Percentiles rank a stretch among this genome's conserved stretches.
These are phyloP conservation scores for Tuta absoluta DNA, from an alignment of 2,888 invertebrate genomes.

Conservation along the genomic window DNA sequence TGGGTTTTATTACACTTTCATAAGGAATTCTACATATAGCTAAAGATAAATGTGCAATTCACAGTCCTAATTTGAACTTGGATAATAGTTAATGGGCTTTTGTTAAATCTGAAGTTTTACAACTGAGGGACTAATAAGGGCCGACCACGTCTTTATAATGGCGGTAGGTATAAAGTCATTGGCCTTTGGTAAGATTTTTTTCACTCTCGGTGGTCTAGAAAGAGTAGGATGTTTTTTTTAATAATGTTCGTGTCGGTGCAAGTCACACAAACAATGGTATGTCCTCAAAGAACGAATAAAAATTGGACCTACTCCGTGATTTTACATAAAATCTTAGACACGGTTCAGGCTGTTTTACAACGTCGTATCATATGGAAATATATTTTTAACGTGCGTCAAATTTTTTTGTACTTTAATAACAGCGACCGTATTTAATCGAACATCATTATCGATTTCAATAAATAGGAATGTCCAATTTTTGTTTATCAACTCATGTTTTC, in stretches of 20 bases:
- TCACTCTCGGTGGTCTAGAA: neutral
- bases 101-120: neutral
- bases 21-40: neutral
- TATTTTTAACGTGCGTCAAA: too few relatives aligned
- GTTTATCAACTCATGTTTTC: too few relatives aligned
- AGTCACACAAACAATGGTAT: too few relatives aligned
- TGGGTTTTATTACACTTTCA: neutral
- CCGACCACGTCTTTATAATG: neutral
- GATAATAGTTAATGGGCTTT: constrained; percentile 6
- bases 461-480: too few relatives aligned
- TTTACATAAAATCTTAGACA: too few relatives aligned
- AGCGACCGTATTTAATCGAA: too few relatives aligned
- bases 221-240: neutral
- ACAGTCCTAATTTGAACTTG: neutral
- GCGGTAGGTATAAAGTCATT: constrained; percentile 2
- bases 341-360: too few relatives aligned
- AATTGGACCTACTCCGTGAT: too few relatives aligned
- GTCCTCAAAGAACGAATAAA: too few relatives aligned
- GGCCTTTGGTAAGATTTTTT: neutral
- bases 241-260: neutral
- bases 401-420: too few relatives aligned
- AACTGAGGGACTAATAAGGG: neutral
- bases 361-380: too few relatives aligned
- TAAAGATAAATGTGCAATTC: neutral
- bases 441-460: too few relatives aligned